Conservation (phyloP, 2,113 vertebrate species). For the Synchiropus splendidus region DNA sequence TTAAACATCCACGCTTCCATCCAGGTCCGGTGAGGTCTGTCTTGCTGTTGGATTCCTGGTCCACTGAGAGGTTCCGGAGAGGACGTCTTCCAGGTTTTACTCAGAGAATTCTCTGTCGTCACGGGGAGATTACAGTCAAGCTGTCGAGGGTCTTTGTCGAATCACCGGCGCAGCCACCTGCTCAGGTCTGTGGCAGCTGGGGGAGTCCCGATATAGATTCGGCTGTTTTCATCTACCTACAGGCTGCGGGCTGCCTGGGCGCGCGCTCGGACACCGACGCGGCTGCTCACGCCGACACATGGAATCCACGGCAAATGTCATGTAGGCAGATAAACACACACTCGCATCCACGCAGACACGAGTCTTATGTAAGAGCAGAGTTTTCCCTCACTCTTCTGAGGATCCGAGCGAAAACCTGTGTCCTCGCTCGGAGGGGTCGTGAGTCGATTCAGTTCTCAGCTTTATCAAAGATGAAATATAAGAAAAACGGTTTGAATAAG, state of each 20-base stretch:
- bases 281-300: constrained; percentile 13
- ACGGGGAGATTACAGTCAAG: constrained; percentile 58
- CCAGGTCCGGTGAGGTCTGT: neutral
- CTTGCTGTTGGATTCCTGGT: neutral
- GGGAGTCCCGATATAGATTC: constrained; percentile 51
- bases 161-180: constrained; percentile 49
- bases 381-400: neutral
- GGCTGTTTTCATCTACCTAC: constrained; percentile 36
- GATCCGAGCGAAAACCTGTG: no score
- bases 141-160: constrained; percentile 38
- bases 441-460: no score
- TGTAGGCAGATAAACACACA: constrained; percentile 22
- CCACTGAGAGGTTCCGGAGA: neutral
- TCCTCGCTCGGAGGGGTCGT: no score
- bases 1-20: constrained; percentile 18
- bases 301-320: constrained; percentile 4
- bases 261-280: constrained; percentile 37
- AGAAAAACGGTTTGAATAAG: no score
- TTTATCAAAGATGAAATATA: no score
- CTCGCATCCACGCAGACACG: neutral
- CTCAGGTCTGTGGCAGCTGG: constrained; percentile 58
- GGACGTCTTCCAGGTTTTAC: constrained; percentile 29
- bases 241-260: no score
- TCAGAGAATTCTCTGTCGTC: constrained; percentile 44
- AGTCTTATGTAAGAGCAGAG: neutral